Evolutionary conservation across 2,797 vertebrate species (phyloP), one percentile per base, ranked within the genome.

Genomic region (Silurus lanzhouensis): DNA sequence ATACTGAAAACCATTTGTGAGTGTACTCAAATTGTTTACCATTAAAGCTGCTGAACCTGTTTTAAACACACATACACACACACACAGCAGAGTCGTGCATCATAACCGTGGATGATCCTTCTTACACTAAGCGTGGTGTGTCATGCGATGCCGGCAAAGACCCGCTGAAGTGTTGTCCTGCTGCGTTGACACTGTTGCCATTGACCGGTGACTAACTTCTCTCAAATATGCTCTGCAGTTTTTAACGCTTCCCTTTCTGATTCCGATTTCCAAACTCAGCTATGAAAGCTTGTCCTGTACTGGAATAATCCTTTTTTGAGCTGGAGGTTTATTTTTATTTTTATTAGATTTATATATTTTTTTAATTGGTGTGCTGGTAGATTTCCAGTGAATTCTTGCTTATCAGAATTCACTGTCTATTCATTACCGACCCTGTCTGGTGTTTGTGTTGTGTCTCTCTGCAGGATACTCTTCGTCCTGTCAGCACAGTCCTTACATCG

Each of bases 71-170:
- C 82, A 61, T n/a, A 20, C 63, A 76, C 63, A 57, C 63, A 57
- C 83, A 57, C 52, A 14, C 48, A 83, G 76, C 76, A 27, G 70
- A 87, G 58, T 89, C 84, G 85, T 87, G 88, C 89, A 86, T 87
- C 88, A 86, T 88, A 81, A 68, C 79, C 55, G 20, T 19, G 80
- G 84, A 87, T 92, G 92, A 93, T 92, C 92, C 81, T 71, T 88
- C 86, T 89, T 80, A 92, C 89, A 90, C 91, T 93, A 92, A 92
- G 88, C 79, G 15, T 66, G 48, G 68, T 13, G 82, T 71, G 90
- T 92, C 91, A 91, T 84, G 83, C 93, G 91, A 93, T 22, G 17
- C 82, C 61, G 67, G 80, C 85, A 17, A 80, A 27, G 84, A 86
- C 52, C 38, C 17, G 83, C 80, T 58, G 58, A 82, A 64, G 60